Percentiles rank a stretch among this genome's conserved stretches.
Conservation (phyloP, 1,140 invertebrate species). For the Ceratoteleas bidentatus region DNA sequence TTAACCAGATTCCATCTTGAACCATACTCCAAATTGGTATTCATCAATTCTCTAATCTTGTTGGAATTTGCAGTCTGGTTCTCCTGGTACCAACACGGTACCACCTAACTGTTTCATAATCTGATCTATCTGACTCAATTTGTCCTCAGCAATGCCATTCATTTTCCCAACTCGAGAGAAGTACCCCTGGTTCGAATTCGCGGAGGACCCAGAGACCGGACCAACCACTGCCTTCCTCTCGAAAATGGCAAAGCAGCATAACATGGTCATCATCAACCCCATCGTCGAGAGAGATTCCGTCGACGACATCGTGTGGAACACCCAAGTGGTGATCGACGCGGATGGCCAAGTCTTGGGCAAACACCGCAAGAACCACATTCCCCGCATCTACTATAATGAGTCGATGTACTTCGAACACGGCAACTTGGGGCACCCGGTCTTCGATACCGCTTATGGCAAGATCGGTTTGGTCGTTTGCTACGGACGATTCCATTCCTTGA, state of each 20-base stretch:
- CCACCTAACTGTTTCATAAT: no score
- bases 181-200: slow-evolving; percentile 98
- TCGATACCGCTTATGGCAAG: slow-evolving; percentile 91
- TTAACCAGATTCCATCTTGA: no score
- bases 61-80: no score
- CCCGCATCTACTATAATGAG: slow-evolving; percentile 98
- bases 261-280: slow-evolving; percentile 97
- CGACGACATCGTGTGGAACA: slow-evolving; percentile 97
- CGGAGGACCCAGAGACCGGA: slow-evolving; percentile 93
- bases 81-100: no score
- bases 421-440: slow-evolving; percentile 97
- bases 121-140: no score
- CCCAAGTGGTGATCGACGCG: slow-evolving; percentile 93
- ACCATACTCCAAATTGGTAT: no score
- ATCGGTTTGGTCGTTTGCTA: slow-evolving; percentile 99
- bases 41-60: no score
- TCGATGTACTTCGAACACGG: slow-evolving; percentile 99
- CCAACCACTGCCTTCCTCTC: slow-evolving; percentile 92
- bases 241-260: slow-evolving; percentile 89
- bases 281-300: slow-evolving; percentile 96
- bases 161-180: slow-evolving; percentile 99
- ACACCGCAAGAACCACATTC: slow-evolving; percentile 99
- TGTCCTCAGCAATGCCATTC: slow-evolving; percentile 94
- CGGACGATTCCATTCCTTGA: slow-evolving; percentile 97
- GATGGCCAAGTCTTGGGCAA: slow-evolving; percentile 95